Base-by-base conservation (phyloP, 1,140 invertebrate species). In the Magallana angulata region DNA sequence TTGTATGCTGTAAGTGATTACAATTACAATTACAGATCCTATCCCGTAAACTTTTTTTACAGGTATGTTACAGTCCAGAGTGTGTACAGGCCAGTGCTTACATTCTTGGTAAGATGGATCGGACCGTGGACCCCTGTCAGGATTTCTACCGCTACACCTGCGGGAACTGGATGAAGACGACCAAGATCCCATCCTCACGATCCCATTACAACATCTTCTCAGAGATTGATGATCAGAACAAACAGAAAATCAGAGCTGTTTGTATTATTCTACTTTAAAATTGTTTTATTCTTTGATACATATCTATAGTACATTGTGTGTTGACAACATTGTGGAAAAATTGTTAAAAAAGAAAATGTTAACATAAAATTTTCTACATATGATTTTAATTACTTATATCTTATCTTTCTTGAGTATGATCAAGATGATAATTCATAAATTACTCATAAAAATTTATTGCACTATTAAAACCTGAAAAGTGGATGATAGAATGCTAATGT, bases 101-200 rank as follows among this genome's bases (percentile, higher is more conserved):
- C 58, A 93, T 96, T 24, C 87, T 96, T 11, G 91, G 93, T 7
- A 94, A 94, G 68, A 94, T 96, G 89, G 95, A 96, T 85, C 71
- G 89, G 7, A 93, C 95, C 0, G 96, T 97, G 4, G 96, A 98
- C 94, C 98, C 98, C 0, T 99, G 98, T 94, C 96, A 98, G 12
- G 98, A 99, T 94, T 99, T 99, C 95, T 99, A 99, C 94, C 96
- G 97, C 76, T 99, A 97, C 94, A 96, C 98, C 0, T 99, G 98
- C 93, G 98, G 92, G 12, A 89, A 90, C 30, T 93, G 92, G 92
- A 30, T 83, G 11, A 92, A 92, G 18, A 91, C 71, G 0, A 89
- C 86, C 0, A 59, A 16, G 1, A 86, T 92, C 24, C 92, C 92
- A 11, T 82, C 87, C 9, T 86, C 86, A 7, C 87, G 90, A 30